These are phyloP conservation scores for Magallana nippona DNA, from an alignment of 2,888 invertebrate genomes.

Conservation along the genomic window DNA sequence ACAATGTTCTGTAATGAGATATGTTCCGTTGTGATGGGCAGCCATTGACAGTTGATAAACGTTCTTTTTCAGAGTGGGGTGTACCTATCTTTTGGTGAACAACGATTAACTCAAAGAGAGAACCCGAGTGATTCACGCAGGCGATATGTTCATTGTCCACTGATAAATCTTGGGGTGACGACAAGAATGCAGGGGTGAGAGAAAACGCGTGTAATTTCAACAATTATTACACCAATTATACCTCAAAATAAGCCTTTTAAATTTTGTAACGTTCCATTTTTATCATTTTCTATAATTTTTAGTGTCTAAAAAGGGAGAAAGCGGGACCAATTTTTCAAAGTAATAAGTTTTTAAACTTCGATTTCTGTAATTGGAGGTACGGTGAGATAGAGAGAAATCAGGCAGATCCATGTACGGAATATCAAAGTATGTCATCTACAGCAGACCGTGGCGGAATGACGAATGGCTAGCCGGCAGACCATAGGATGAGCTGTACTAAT, in stretches of 20 bases:
- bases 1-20: conserved; percentile 12
- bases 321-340: not conserved
- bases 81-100: not conserved
- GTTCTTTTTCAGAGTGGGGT: conserved; percentile 9
- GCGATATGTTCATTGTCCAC: not conserved
- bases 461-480: not conserved
- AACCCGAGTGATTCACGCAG: conserved; percentile 15
- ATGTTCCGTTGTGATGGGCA: conserved; percentile 4
- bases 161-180: conserved; percentile 14
- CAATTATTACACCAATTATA: conserved; percentile 18
- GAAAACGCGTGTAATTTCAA: conserved; percentile 9
- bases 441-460: not conserved
- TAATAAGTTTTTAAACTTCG: not conserved
- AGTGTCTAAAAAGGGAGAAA: not conserved
- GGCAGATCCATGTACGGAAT: not conserved
- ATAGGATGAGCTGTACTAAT: conserved; percentile 23
- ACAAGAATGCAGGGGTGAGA: not conserved
- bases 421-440: conserved; percentile 24
- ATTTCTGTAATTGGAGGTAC: not conserved
- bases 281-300: not conserved
- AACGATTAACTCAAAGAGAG: not conserved
- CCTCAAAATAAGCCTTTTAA: not conserved
- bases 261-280: conserved; percentile 22
- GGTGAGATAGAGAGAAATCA: not conserved
- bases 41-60: conserved; percentile 20